A percentile compares a stretch with the other conserved stretches of the same genome.
These are phyloP conservation scores for Sesamia inferens DNA, from an alignment of 2,888 invertebrate genomes.

Conservation along the genomic window DNA sequence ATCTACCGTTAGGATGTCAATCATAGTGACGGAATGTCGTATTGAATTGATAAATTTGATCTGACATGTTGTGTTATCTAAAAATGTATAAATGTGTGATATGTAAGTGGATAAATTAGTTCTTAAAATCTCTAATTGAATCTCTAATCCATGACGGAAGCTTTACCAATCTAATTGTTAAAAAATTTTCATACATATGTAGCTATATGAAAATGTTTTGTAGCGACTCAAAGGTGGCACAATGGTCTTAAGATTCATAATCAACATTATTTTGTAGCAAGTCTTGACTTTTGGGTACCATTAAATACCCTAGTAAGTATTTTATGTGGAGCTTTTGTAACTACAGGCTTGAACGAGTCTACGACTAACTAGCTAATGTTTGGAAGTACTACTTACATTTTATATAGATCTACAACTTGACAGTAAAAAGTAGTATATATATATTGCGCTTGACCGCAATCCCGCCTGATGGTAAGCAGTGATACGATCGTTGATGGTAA, in stretches of 20 bases:
- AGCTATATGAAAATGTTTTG: not conserved
- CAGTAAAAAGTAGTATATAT: too few species aligned
- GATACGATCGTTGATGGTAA: too few species aligned
- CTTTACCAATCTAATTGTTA: not conserved
- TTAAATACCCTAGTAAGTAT: not conserved
- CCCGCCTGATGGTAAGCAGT: too few species aligned
- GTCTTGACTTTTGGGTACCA: too few species aligned
- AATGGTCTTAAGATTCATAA: not conserved
- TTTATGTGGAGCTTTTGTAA: not conserved
- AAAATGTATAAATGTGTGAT: too few species aligned
- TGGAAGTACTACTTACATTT: not conserved
- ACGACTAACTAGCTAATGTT: not conserved
- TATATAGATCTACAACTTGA: not conserved
- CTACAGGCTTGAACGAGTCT: not conserved
- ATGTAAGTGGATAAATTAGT: not conserved
- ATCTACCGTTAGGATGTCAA: conserved; percentile 58
- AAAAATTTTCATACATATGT: not conserved
- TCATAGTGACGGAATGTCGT: conserved; percentile 40
- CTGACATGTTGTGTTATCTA: conserved; percentile 13
- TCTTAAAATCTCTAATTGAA: not conserved
- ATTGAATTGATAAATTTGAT: conserved; percentile 36
- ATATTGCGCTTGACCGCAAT: too few species aligned
- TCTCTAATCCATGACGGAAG: not conserved
- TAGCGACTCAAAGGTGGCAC: not conserved
- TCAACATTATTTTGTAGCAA: too few species aligned